Percentiles rank a stretch among this genome's conserved stretches.
phyloP scores from a whole-genome alignment of 2,888 invertebrate genomes.

The Pseudococcus jackbeardsleyi region DNA sequence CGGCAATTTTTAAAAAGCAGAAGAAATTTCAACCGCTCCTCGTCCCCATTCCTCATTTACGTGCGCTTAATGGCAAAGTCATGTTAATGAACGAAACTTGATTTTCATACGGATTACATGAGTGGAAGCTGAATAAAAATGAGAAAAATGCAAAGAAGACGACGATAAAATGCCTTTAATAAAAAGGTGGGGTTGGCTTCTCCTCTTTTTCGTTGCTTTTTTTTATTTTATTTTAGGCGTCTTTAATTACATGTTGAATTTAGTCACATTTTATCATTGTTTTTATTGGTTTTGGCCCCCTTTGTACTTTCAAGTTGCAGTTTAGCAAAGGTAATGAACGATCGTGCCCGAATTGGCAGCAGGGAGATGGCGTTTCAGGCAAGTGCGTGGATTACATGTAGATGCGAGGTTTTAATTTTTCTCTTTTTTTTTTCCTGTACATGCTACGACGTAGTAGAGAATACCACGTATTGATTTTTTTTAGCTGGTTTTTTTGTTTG shows the following conservation, averaged over 20 bases:
- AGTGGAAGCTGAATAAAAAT: slow-evolving; percentile 59
- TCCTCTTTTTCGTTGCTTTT: neutral
- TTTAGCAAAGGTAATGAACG: slow-evolving; percentile 13
- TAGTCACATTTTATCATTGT: slow-evolving; percentile 53
- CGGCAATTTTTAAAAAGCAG: slow-evolving; percentile 66
- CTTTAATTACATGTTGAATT: slow-evolving; percentile 63
- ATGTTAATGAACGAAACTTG: slow-evolving; percentile 67
- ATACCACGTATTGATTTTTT: slow-evolving; percentile 36
- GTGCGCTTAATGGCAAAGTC: slow-evolving; percentile 67
- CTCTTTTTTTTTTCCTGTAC: neutral
- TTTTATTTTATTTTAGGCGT: slow-evolving; percentile 51
- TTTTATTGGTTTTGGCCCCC: slow-evolving; percentile 40
- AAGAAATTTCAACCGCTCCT: slow-evolving; percentile 58
- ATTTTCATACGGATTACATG: slow-evolving; percentile 66
- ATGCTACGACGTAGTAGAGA: slow-evolving; percentile 11
- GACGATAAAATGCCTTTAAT: slow-evolving; percentile 55
- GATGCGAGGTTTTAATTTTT: slow-evolving; percentile 28
- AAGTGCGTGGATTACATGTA: slow-evolving; percentile 35
- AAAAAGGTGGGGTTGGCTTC: slow-evolving; percentile 48
- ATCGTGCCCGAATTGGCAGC: neutral
- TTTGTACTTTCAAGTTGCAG: neutral
- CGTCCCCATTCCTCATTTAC: slow-evolving; percentile 39
- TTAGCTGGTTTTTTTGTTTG: slow-evolving; percentile 11
- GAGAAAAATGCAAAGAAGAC: slow-evolving; percentile 54
- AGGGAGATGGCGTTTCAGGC: neutral